Conservation (phyloP, 2,797 vertebrate species). For the Diplodus sargus region DNA sequence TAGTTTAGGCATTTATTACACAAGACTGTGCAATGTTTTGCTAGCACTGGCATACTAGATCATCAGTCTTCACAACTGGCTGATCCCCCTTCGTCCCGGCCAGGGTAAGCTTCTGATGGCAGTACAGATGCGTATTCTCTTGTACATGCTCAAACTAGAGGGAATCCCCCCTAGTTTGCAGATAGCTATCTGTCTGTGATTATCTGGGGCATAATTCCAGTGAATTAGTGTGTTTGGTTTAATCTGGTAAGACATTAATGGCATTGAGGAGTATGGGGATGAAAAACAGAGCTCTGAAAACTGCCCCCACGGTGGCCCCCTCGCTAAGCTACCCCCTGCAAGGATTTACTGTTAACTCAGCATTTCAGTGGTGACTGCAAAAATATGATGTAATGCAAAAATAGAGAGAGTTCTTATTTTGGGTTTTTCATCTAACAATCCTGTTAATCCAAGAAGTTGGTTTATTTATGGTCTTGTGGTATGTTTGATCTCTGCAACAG, state of each 20-base stretch:
- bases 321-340: conserved; percentile 64
- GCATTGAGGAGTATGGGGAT: conserved; percentile 61
- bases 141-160: conserved; percentile 29
- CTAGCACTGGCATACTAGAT: conserved; percentile 4
- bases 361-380: conserved; percentile 58
- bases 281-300: conserved; percentile 62
- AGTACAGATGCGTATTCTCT: conserved; percentile 64
- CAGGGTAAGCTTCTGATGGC: conserved; percentile 60
- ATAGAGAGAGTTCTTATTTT: conserved; percentile 11
- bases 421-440: neutral
- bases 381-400: conserved; percentile 53
- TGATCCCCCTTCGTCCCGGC: conserved; percentile 15
- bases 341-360: conserved; percentile 75
- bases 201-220: conserved; percentile 66
- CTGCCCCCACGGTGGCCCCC: conserved; percentile 56
- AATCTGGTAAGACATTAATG: conserved; percentile 78
- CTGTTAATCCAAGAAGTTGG: neutral
- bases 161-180: conserved; percentile 64
- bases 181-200: conserved; percentile 60
- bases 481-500: conserved; percentile 13
- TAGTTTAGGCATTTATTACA: conserved; percentile 25
- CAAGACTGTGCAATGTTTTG: conserved; percentile 18
- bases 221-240: conserved; percentile 68
- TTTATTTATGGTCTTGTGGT: neutral
- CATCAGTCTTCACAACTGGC: conserved; percentile 23